Evolutionary conservation across 2,113 vertebrate species (phyloP), one percentile per base, ranked within the genome.

Genomic region (Microtus pennsylvanicus): DNA sequence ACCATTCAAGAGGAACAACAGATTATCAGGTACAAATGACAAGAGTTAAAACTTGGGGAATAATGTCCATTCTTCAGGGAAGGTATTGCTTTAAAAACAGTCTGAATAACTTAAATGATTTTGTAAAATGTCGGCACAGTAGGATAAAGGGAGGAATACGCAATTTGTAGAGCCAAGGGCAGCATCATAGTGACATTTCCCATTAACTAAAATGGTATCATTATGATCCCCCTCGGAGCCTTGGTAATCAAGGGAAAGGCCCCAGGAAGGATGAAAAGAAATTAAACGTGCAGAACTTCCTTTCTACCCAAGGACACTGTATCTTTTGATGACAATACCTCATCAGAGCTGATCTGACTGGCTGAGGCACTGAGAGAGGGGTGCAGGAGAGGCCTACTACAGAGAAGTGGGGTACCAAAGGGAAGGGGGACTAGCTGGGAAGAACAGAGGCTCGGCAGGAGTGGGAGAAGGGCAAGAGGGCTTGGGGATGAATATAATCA

Each of bases 201-300:
- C 45, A 95, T 65, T 28, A 75, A 88, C 77, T 86, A 47, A 92
- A 96, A 93, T 10, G 86, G 45, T 26, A 69, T 61, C 90, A 75
- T 94, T 80, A 95, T 33, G 50, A 52, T 67, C 24, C 65, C 35
- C 87, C 61, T 91, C 11, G 45, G 77, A 83, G n/a, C 90, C 52
- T 69, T 50, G n/a, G 38, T 82, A 52, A 90, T 70, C n/a, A 81
- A 91, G 89, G 24, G 45, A 89, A 94, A 83, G 47, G 47, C 61
- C 75, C 90, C 52, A 6, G 52, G 14, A 75, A 93, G 50, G 58
- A 88, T 45, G 17, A 89, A 91, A 94, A 85, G 90, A 88, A 61
- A 92, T 65, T 45, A 91, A 94, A 90, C 50, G 52, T 24, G 70
- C 3, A 91, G 65, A 81, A 89, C 35, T 70, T 63, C 86, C 72